A percentile compares a stretch with the other conserved stretches of the same genome.
phyloP scores from a whole-genome alignment of 2,888 invertebrate species.

The Mythimna impura region DNA sequence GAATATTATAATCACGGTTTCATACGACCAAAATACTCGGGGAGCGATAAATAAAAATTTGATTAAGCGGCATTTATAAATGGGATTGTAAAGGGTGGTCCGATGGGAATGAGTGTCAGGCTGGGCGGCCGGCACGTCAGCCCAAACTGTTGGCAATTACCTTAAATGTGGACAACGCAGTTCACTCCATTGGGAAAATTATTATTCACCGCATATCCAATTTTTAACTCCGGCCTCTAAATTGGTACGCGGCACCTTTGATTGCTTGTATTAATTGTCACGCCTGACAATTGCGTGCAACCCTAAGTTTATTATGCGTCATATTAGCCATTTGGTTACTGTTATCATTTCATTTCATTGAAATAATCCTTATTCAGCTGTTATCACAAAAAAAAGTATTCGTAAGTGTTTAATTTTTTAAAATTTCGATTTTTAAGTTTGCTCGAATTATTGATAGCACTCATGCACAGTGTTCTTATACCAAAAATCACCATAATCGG shows the following conservation, averaged over 20 bases:
- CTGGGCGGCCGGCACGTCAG: slow-evolving; percentile 86
- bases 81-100: slow-evolving; percentile 88
- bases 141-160: slow-evolving; percentile 89
- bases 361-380: slow-evolving; percentile 6
- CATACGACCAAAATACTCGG: slow-evolving; percentile 65
- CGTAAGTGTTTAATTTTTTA: background rate
- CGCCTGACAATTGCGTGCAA: slow-evolving; percentile 58
- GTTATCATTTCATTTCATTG: slow-evolving; percentile 26
- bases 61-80: slow-evolving; percentile 88
- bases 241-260: slow-evolving; percentile 82
- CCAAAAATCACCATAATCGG: background rate
- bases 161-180: slow-evolving; percentile 90
- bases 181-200: slow-evolving; percentile 86
- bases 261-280: slow-evolving; percentile 79
- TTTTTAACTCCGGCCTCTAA: slow-evolving; percentile 82
- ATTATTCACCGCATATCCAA: slow-evolving; percentile 88
- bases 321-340: slow-evolving; percentile 23
- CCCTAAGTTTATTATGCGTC: slow-evolving; percentile 28
- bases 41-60: slow-evolving; percentile 84
- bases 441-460: too few relatives aligned
- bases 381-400: slow-evolving; percentile 14
- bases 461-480: too few relatives aligned
- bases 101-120: slow-evolving; percentile 86
- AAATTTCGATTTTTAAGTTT: too few relatives aligned
- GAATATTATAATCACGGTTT: slow-evolving; percentile 62